phyloP scores from a whole-genome alignment of 2,113 vertebrate genomes.

The Pedionomus torquatus region DNA sequence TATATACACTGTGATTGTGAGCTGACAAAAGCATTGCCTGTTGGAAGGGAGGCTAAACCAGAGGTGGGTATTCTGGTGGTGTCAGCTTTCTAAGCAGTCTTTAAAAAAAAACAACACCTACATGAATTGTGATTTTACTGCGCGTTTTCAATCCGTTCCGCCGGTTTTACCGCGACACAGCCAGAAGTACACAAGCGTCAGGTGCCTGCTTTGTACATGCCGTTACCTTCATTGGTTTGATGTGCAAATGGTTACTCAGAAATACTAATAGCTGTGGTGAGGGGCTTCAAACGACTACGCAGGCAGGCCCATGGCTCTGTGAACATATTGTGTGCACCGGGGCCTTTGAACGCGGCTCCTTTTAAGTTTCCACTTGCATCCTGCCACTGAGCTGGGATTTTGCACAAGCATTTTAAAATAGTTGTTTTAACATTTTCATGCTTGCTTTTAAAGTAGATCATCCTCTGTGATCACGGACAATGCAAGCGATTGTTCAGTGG shows the following conservation, averaged over 20 bases:
- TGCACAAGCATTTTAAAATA: conserved; percentile 4
- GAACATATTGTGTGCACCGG: background rate
- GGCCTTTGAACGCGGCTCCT: background rate
- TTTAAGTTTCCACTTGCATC: background rate
- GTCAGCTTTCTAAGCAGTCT: background rate
- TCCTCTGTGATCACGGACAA: conserved; percentile 41
- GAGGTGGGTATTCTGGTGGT: background rate
- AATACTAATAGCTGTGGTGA: background rate
- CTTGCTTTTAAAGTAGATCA: conserved; percentile 26
- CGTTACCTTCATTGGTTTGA: background rate
- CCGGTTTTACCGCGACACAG: background rate
- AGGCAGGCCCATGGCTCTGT: background rate
- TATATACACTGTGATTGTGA: background rate
- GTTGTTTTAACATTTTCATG: conserved; percentile 13
- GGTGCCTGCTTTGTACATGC: background rate
- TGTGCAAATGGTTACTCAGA: conserved; percentile 10
- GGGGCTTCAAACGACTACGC: background rate
- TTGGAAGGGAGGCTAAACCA: background rate
- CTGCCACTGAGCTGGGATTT: background rate
- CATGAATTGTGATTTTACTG: background rate
- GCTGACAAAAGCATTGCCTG: background rate
- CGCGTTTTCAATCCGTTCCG: background rate
- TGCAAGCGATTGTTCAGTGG: background rate
- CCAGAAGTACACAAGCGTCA: accelerated
- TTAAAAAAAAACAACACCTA: background rate